phyloP scores from a whole-genome alignment of 2,113 vertebrate genomes.

The Ovibos moschatus region DNA sequence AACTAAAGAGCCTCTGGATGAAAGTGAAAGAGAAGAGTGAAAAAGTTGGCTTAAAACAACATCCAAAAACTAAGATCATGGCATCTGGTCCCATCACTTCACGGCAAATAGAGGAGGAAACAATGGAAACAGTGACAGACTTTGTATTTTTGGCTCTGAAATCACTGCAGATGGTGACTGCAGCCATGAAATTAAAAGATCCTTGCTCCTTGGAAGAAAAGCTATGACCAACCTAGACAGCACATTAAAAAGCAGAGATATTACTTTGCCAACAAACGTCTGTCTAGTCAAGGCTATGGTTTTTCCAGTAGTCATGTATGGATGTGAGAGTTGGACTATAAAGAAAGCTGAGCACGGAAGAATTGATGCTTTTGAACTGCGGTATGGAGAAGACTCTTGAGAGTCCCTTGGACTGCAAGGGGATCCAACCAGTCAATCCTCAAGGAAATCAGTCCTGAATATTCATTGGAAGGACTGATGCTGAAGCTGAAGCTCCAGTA shows the following conservation, averaged over 20 bases:
- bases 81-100: background rate
- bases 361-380: background rate
- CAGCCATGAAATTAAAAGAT: background rate
- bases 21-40: background rate
- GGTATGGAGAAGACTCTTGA: background rate
- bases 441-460: background rate
- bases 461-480: background rate
- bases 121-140: background rate
- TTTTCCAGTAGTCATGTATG: background rate
- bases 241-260: background rate
- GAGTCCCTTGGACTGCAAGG: background rate
- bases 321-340: background rate
- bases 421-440: background rate
- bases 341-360: background rate
- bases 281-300: background rate
- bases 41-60: background rate
- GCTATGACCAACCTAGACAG: background rate
- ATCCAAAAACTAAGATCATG: background rate
- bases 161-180: background rate
- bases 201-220: background rate
- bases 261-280: background rate
- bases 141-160: background rate
- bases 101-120: background rate
- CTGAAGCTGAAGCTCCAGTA: background rate
- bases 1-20: background rate